Evolutionary conservation across 1,140 invertebrate species (phyloP), one percentile per base, ranked within the genome.

Genomic region (Drosophila obscura): DNA sequence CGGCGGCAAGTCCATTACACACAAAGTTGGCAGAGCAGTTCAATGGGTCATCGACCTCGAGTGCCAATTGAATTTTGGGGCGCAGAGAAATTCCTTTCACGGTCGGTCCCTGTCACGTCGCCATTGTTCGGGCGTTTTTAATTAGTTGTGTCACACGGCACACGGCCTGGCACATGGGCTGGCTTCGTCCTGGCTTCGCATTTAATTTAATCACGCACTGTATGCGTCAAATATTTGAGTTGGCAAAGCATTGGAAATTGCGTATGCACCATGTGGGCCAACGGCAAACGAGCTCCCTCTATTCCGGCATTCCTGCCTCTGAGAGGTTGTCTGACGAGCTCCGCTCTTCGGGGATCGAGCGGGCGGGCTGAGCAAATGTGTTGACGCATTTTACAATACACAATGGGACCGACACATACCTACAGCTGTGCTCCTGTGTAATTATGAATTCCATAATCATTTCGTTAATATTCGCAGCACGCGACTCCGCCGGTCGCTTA

Each of bases 381-480:
- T 85, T 85, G 82, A 85, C 83, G 83, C 83, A 88, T 76, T 83
- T 79, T 88, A 88, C 83, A 88, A 88, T 89, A 88, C 83, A 83
- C 83, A 80, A 71, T 61, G 84, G 83, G 80, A 77, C 61, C 76
- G 63, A 60, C 69, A 64, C 77, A 82, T 53, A 57, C 57, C 73
- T 35, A 65, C 57, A 61, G n/a, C 39, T 48, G 44, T 58, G 68
- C 55, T 53, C 74, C 53, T 73, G 55, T 55, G 84, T 88, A 88
- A 88, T 88, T 88, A 88, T 88, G 84, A 89, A 89, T 90, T 88
- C 88, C 84, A 88, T 89, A 88, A 88, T 88, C 80, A 88, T 88
- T 88, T 88, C 76, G 84, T 89, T 88, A 88, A 88, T 88, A 88
- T 88, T 73, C 84, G 84, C 84, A 83, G 73, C 84, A 88, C 84